Base-by-base conservation (phyloP, 2,797 vertebrate species). In the Coregonus suidteri region DNA sequence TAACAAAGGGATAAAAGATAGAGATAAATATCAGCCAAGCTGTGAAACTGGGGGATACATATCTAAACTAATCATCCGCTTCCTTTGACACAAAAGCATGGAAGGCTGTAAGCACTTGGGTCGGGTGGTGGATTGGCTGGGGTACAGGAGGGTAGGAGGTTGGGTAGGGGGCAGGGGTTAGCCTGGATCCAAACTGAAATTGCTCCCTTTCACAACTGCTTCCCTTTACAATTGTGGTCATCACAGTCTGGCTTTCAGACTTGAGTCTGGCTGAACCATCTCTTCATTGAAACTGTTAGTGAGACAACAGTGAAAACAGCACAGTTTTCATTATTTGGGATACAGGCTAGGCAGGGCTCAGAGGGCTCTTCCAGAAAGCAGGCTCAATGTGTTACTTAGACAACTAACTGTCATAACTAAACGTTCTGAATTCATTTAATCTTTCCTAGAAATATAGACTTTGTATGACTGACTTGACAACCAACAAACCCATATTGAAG, bases 61-160 rank as follows among this genome's bases (percentile, higher is more conserved):
- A 82, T 81, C 86, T 87, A 82, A 83, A 76, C 82, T 82, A 85
- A 86, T 91, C 81, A 47, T 41, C 37, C 7, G 9, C 85, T 86
- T 79, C 74, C 64, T 81, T 89, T 83, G 52, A 89, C 86, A 91
- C 85, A 92, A 88, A 84, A 87, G 78, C 77, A 76, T 64, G 20
- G 76, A 75, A 83, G 78, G 72, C 54, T 37, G 69, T 80, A 74
- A 82, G 78, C 82, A 87, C 74, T 73, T 62, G 79, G 77, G 73
- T 79, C 76, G 72, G 75, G 83, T 6, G 9, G 73, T 68, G 25
- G 65, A 47, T 71, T 1, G 41, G 41, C 41, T 47, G 41, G 37
- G 82, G 71, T 71, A 16, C 18, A 35, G 74, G 53, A 34, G 75
- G 81, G 51, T 72, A 67, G 65, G 30, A 34, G 1, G 25, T 25